Evolutionary conservation across 2,797 vertebrate genomes (phyloP), one percentile per base, ranked within the genome.

Genomic region (Enteromius anoplus): DNA sequence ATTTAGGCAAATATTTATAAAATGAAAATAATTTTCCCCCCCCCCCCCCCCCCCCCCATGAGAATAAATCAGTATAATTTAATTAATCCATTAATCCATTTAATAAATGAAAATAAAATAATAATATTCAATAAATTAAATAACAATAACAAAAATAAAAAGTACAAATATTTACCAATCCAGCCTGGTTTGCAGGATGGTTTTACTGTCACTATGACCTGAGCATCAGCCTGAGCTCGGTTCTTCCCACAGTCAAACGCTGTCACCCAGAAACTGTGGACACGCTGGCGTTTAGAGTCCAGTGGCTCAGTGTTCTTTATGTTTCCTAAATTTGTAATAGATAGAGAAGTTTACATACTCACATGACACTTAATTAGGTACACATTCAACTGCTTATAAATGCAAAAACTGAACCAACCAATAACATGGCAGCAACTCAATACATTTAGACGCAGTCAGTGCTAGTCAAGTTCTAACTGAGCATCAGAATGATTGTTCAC

Each of bases 171-270:
- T 15, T 91, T 96, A 99, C 98, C 98, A 82, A 96, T 98, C 98
- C 98, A 99, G 90, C 97, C 98, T 6, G 98, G 97, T 87, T 98
- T 98, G 92, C 98, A 99, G 91, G 97, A 98, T 55, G 97, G 98
- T 88, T 99, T 99, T 91, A 99, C 98, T 64, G 98, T 97, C 90
- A 99, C 94, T 82, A 97, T 96, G 71, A 99, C 97, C 90, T 99
- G 96, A 0, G 98, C 96, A 3, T 99, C 98, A 58, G 98, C 97
- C 32, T 96, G 96, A 4, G 98, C 97, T 0, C 98, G 94, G 91
- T 98, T 99, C 94, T 99, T 99, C 26, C 98, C 98, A 8, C 98
- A 99, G 92, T 99, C 98, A 17, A 99, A 99, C 9, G 98, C 98
- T 0, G 98, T 99, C 91, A 99, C 98, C 5, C 97, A 97, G 92